These are phyloP conservation scores for Clupea harengus DNA, from an alignment of 2,113 vertebrate species.

Conservation along the genomic window DNA sequence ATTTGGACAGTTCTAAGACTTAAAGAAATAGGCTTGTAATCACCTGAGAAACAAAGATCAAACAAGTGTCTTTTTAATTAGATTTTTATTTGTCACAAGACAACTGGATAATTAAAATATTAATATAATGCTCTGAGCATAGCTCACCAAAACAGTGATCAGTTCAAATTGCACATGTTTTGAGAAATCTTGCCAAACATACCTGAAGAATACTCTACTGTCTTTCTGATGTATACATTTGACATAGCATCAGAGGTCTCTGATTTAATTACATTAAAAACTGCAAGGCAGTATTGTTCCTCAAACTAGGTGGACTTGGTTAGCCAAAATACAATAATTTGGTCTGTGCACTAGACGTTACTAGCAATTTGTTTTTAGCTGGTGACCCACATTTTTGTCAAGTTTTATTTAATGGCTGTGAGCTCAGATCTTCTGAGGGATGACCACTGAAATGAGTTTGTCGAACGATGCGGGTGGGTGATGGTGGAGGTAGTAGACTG, in stretches of 20 bases:
- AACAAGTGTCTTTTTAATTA: no score
- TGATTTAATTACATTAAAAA: not conserved
- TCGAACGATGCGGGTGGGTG: constrained; percentile 43
- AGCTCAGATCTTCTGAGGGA: constrained; percentile 37
- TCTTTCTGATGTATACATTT: not conserved
- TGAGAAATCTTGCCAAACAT: not conserved
- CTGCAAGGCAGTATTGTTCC: not conserved
- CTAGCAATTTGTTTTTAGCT: not conserved
- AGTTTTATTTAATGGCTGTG: not conserved
- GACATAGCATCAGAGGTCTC: not conserved
- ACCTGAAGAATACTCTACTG: not conserved
- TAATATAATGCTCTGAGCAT: not conserved
- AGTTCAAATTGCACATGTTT: not conserved
- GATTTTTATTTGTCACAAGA: not conserved
- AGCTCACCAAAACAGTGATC: not conserved
- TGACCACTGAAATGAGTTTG: constrained; percentile 49
- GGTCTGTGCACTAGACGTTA: not conserved
- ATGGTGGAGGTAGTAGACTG: constrained; percentile 52
- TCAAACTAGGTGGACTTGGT: not conserved
- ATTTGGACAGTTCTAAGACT: no score
- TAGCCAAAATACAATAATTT: not conserved
- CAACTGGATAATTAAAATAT: not conserved
- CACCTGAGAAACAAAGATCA: no score
- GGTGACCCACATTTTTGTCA: not conserved
- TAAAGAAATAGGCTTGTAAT: no score